phyloP scores from a whole-genome alignment of 1,140 invertebrate genomes.

The Camponotus vicinus region DNA sequence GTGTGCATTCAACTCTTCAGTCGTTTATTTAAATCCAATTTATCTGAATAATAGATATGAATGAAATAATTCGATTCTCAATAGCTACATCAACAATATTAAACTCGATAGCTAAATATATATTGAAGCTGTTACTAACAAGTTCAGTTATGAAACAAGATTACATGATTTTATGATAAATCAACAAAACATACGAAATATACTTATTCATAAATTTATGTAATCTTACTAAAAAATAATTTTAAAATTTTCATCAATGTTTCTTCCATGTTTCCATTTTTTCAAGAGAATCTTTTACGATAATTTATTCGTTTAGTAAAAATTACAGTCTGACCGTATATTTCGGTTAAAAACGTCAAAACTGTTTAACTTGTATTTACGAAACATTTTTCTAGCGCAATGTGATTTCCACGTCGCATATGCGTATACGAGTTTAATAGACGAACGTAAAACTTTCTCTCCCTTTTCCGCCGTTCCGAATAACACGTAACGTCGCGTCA shows the following conservation, averaged over 20 bases:
- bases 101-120: neutral
- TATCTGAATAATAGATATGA: neutral
- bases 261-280: neutral
- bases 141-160: neutral
- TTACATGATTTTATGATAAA: neutral
- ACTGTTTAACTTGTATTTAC: neutral
- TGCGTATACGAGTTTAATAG: slow-evolving; percentile 36
- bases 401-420: slow-evolving; percentile 9
- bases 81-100: neutral
- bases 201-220: neutral
- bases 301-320: neutral
- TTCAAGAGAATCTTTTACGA: neutral
- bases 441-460: slow-evolving; percentile 13
- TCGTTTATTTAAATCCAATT: slow-evolving; percentile 14
- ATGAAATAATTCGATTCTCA: slow-evolving; percentile 3
- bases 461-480: slow-evolving; percentile 19
- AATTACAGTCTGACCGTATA: neutral
- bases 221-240: neutral
- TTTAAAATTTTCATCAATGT: neutral
- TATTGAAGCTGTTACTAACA: neutral
- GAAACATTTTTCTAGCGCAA: slow-evolving; percentile 11
- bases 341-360: slow-evolving; percentile 25
- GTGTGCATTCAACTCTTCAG: neutral
- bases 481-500: slow-evolving; percentile 52
- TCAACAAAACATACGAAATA: neutral